Evolutionary conservation across 2,797 vertebrate genomes (phyloP).

Genomic region (Peromyscus melanophrys): DNA sequence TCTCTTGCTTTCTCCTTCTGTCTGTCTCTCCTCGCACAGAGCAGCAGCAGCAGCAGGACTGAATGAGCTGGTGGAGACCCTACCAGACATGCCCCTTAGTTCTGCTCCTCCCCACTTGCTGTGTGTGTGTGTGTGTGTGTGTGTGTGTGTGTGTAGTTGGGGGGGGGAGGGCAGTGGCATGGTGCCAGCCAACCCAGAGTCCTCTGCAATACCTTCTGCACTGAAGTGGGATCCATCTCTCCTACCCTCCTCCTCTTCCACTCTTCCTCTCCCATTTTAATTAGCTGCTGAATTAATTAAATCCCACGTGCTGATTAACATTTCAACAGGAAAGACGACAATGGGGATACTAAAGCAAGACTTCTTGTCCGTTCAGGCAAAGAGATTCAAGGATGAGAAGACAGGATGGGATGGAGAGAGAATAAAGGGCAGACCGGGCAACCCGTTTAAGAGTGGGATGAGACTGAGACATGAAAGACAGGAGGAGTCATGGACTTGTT

Average conservation of each 20-base stretch:
- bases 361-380: conserved; percentile 62
- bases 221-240: conserved; percentile 55
- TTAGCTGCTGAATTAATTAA: conserved; percentile 88
- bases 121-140: conserved; percentile 13
- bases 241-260: conserved; percentile 62
- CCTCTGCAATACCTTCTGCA: conserved; percentile 82
- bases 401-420: background rate
- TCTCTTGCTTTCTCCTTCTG: conserved; percentile 57
- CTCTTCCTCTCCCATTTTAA: conserved; percentile 81
- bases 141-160: background rate
- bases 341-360: conserved; percentile 60
- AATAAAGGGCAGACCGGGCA: conserved; percentile 14
- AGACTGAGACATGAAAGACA: conserved; percentile 18
- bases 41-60: conserved; percentile 74
- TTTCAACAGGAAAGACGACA: conserved; percentile 77
- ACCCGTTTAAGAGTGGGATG: conserved; percentile 25
- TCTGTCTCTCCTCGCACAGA: conserved; percentile 71
- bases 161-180: conserved; percentile 77
- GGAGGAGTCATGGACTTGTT: conserved; percentile 16
- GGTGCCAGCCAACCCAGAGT: conserved; percentile 86
- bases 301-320: conserved; percentile 84
- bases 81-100: conserved; percentile 78
- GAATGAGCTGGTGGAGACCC: conserved; percentile 70
- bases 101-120: conserved; percentile 77
- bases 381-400: conserved; percentile 31